phyloP scores from a whole-genome alignment of 2,113 vertebrate species.

The Tachysurus fulvidraco region DNA sequence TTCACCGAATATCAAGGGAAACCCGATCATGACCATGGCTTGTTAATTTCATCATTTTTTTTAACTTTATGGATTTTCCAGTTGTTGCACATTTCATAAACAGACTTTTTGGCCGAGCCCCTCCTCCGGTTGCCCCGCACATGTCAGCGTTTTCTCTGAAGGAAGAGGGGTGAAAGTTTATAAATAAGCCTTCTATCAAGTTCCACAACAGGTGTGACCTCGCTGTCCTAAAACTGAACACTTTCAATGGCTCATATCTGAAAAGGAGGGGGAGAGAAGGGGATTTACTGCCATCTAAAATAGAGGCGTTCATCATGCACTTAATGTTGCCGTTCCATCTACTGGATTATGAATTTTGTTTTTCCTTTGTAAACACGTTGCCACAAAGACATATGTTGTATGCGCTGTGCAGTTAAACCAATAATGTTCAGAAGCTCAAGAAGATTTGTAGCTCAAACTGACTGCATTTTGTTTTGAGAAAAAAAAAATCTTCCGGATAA shows the following conservation, averaged over 20 bases:
- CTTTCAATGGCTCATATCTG: constrained; percentile 83
- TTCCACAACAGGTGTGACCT: constrained; percentile 99
- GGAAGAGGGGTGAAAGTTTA: constrained; percentile 99
- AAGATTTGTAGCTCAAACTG: constrained; percentile 63
- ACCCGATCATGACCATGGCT: constrained; percentile 75
- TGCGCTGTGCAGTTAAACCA: constrained; percentile 27
- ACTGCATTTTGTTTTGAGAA: constrained; percentile 50
- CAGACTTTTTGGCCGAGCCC: constrained; percentile 90
- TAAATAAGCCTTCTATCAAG: constrained; percentile 99
- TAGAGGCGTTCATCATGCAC: constrained; percentile 54
- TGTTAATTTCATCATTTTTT: constrained; percentile 95
- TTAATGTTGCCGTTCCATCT: constrained; percentile 49
- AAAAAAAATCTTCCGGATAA: constrained; percentile 46
- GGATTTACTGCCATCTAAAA: constrained; percentile 53
- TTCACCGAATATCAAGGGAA: constrained; percentile 29
- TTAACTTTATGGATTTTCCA: constrained; percentile 90
- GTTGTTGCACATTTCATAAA: constrained; percentile 93
- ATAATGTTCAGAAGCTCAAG: constrained; percentile 56
- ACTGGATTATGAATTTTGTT: constrained; percentile 43
- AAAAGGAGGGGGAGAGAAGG: constrained; percentile 36
- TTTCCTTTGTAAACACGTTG: constrained; percentile 26
- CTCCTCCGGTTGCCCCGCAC: constrained; percentile 71
- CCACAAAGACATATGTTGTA: constrained; percentile 15
- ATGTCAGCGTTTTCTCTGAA: constrained; percentile 93
- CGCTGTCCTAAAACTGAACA: constrained; percentile 99